Evolutionary conservation across 2,113 vertebrate species (phyloP), one percentile per base, ranked within the genome.

Genomic region (Motacilla alba): DNA sequence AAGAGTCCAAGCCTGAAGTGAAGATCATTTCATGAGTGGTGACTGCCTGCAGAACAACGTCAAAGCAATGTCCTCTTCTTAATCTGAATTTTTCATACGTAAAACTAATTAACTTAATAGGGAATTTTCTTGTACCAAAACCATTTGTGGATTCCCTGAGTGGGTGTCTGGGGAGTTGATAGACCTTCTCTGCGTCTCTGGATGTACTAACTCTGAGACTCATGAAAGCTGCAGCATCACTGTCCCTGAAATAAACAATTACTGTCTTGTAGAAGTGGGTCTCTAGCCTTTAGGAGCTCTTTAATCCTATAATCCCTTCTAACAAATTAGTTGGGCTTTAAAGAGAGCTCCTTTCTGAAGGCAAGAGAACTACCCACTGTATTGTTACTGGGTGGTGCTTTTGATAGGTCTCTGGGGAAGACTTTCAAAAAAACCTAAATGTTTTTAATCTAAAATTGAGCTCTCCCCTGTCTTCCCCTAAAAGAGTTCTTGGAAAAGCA

Each of bases 11-110:
- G 64, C 96, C 98, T 3, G 82, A 93, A 66, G 56, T 98, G 85
- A 96, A 94, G 91, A 80, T 98, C 68, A 89, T 98, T 96, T 98
- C 76, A 31, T 98, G 96, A 98, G 73, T 7, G 15, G 30, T 50
- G 81, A 26, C 77, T 72, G 72, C 47, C 81, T 77, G 67, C 70
- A 39, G 66, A 93, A 55, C 80, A 55, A 77, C 5, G 0, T 90
- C 63, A 77, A 60, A 93, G 50, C 80, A 81, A 77, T 3, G 1
- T 83, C 43, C 50, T 93, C 43, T 49, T 91, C 91, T 90, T 89
- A 73, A 84, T 63, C 79, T 74, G 70, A 86, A 96, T 73, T 86
- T 75, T 62, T 77, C 31, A 26, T 88, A 70, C 6, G 1, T 89
- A 63, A 70, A 85, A 79, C 62, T 94, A 83, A 93, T 93, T 95